Percentiles rank a stretch among this genome's conserved stretches.
Evolutionary conservation across 1,140 invertebrate species (phyloP).

Genomic region (Nasonia vitripennis): DNA sequence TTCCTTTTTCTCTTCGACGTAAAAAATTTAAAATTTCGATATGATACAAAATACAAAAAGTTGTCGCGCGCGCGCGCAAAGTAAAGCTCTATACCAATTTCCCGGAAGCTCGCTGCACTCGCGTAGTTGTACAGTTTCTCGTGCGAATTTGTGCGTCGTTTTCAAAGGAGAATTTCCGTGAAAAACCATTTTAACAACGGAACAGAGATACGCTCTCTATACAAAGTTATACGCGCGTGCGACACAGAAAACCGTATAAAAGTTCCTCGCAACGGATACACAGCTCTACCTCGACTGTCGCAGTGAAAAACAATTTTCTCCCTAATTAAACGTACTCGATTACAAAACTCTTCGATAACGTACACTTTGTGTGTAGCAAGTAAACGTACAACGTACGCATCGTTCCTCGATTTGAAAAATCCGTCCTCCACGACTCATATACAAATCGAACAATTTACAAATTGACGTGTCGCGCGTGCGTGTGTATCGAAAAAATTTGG

Average conservation of each 20-base stretch:
- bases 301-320: not conserved
- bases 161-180: no score
- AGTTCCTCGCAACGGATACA: no score
- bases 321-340: not conserved
- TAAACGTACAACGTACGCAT: not conserved
- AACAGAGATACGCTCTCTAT: not conserved
- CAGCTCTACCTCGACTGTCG: no score
- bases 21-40: not conserved
- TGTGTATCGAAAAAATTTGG: slow-evolving; percentile 26
- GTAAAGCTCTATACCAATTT: no score
- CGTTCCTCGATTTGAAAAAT: not conserved
- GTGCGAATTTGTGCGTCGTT: not conserved
- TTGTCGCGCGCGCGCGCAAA: no score
- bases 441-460: slow-evolving; percentile 26
- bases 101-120: not conserved
- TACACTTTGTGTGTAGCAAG: not conserved
- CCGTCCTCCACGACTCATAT: not conserved
- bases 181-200: no score
- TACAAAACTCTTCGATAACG: not conserved
- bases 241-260: no score
- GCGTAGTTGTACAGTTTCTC: not conserved
- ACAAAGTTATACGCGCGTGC: no score
- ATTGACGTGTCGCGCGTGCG: slow-evolving; percentile 1
- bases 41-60: no score
- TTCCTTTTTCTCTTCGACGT: not conserved